Percentiles rank a stretch among this genome's conserved stretches.
Conservation (phyloP, 2,113 vertebrate genomes). For the Scalopus aquaticus region DNA sequence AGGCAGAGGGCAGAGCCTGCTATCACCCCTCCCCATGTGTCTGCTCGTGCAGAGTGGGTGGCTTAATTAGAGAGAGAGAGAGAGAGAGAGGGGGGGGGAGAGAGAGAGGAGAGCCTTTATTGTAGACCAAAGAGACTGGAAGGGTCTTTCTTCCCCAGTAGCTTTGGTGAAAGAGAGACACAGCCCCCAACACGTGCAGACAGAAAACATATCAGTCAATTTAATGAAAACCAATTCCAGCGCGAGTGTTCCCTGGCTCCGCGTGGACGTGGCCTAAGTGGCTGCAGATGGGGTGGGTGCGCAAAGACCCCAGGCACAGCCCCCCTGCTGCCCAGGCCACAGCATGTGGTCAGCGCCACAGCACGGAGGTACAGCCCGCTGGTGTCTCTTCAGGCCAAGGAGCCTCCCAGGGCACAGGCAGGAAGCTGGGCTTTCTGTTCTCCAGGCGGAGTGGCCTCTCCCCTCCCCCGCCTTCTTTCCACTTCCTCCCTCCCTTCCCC, state of each 20-base stretch:
- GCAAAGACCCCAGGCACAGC: neutral
- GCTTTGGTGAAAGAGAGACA: neutral
- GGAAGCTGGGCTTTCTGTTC: conserved; percentile 78
- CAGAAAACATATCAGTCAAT: conserved; percentile 39
- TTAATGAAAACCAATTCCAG: neutral
- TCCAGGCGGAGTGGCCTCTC: conserved; percentile 68
- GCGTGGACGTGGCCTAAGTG: neutral
- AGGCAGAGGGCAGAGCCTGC: no score
- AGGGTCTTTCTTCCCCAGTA: neutral
- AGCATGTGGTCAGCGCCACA: neutral
- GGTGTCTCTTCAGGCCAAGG: conserved; percentile 69
- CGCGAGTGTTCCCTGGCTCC: neutral
- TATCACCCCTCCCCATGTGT: neutral
- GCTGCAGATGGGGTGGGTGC: neutral
- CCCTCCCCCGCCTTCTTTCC: conserved; percentile 61
- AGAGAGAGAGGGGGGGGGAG: neutral
- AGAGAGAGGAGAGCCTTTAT: neutral
- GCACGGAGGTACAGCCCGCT: neutral
- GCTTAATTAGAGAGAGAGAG: neutral
- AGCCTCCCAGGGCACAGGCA: conserved; percentile 62
- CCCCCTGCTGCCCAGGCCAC: neutral
- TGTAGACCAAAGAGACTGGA: neutral
- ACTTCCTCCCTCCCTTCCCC: conserved; percentile 79
- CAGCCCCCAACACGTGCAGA: neutral
- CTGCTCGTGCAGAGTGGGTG: neutral